Evolutionary conservation across 2,113 vertebrate species (phyloP).

Genomic region (Lagopus muta): DNA sequence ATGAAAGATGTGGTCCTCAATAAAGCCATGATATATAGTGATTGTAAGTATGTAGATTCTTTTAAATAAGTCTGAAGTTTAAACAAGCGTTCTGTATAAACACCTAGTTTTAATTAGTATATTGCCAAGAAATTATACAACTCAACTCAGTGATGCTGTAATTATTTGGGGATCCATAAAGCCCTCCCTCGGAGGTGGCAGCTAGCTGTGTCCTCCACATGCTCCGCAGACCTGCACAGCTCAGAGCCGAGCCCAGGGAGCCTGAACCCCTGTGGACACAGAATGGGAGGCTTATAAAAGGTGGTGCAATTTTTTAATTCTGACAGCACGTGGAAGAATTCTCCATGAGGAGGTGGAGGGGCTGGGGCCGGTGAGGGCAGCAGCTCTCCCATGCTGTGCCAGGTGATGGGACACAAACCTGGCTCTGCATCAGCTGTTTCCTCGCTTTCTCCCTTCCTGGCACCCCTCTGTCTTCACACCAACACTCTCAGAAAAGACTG

Average conservation of each 20-base stretch:
- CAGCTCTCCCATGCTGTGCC: not conserved
- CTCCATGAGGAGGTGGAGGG: not conserved
- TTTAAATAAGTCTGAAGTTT: conserved; percentile 31
- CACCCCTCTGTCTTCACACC: not conserved
- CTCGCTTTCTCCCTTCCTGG: not conserved
- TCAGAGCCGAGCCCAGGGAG: accelerated
- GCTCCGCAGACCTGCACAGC: not conserved
- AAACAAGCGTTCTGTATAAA: conserved; percentile 37
- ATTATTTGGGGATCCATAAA: conserved; percentile 39
- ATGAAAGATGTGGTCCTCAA: not conserved
- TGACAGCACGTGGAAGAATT: not conserved
- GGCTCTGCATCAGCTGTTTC: not conserved
- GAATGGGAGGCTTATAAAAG: not conserved
- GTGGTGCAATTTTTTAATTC: not conserved
- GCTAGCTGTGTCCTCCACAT: not conserved
- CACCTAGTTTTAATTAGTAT: conserved; percentile 47
- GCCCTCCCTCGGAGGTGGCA: not conserved
- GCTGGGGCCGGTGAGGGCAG: not conserved
- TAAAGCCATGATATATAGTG: not conserved
- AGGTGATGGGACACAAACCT: not conserved
- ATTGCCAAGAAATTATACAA: conserved; percentile 49
- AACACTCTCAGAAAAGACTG: not conserved
- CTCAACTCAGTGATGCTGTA: not conserved
- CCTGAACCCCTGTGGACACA: not conserved
- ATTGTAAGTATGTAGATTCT: not conserved